A percentile compares a stretch with the other conserved stretches of the same genome.
phyloP scores from a whole-genome alignment of 2,797 vertebrate genomes.

The Argya squamiceps region DNA sequence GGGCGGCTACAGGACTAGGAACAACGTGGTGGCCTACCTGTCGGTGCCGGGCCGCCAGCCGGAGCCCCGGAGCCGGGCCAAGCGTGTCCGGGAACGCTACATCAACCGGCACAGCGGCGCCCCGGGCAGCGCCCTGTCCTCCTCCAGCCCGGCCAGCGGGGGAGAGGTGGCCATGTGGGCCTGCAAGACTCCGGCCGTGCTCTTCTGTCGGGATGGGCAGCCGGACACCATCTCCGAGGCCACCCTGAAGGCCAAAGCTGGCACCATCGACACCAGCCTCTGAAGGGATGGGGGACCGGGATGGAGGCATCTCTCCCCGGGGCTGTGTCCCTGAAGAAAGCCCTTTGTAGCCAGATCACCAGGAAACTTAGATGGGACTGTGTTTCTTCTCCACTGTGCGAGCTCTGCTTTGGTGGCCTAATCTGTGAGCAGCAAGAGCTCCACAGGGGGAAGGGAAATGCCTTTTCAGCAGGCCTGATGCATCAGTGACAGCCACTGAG shows the following conservation, averaged over 20 bases:
- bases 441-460: neutral
- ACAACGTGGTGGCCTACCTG: constrained; percentile 81
- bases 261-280: constrained; percentile 84
- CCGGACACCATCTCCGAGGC: constrained; percentile 68
- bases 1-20: constrained; percentile 92
- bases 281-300: constrained; percentile 35
- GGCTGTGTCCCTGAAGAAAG: neutral
- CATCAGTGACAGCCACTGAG: accelerated
- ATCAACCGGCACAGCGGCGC: constrained; percentile 38
- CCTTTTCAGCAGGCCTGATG: neutral
- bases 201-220: constrained; percentile 89
- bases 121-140: constrained; percentile 74
- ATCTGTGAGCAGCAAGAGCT: accelerated
- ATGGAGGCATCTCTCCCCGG: accelerated
- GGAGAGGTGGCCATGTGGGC: constrained; percentile 91
- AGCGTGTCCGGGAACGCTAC: constrained; percentile 36
- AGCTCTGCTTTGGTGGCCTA: neutral
- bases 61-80: constrained; percentile 52
- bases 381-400: accelerated
- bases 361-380: accelerated
- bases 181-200: constrained; percentile 88
- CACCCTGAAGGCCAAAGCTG: constrained; percentile 65
- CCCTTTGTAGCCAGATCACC: neutral
- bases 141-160: constrained; percentile 79
- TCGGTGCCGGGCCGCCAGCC: constrained; percentile 68